Evolutionary conservation across 2,113 vertebrate genomes (phyloP).

Genomic region (Mellivora capensis): DNA sequence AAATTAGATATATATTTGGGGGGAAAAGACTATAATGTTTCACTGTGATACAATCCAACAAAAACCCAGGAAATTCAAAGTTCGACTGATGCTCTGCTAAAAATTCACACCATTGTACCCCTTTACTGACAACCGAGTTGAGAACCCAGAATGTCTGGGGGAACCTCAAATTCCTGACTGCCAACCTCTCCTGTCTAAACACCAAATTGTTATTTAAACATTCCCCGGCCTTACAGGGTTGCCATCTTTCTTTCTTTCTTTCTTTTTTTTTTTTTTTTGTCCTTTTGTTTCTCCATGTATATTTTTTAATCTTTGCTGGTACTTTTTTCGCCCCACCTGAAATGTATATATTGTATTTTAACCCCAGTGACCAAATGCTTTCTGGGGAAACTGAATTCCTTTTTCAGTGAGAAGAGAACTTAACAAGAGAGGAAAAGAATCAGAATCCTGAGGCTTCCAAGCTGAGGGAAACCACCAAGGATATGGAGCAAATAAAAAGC

Average conservation of each 20-base stretch:
- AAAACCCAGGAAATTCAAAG: constrained; percentile 76
- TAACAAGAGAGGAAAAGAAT: neutral
- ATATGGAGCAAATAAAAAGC: neutral
- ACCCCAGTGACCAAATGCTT: neutral
- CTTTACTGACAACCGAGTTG: neutral
- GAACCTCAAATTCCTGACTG: constrained; percentile 74
- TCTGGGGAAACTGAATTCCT: neutral
- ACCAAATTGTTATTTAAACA: constrained; percentile 33
- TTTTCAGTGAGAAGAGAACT: neutral
- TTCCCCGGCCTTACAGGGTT: neutral
- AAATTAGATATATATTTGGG: constrained; percentile 58
- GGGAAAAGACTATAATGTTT: constrained; percentile 67
- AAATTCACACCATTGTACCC: constrained; percentile 72
- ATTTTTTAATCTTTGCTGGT: neutral
- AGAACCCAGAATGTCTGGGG: constrained; percentile 57
- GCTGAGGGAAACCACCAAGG: neutral
- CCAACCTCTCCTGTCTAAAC: constrained; percentile 38
- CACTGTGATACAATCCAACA: constrained; percentile 67
- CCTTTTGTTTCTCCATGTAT: neutral
- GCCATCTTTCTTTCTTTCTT: neutral
- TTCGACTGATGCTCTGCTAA: constrained; percentile 33
- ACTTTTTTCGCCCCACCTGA: neutral
- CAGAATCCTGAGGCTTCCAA: neutral
- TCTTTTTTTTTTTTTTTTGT: neutral
- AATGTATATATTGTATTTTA: neutral